Base-by-base conservation (phyloP, 2,888 invertebrate species). In the Cosmorhoe ocellata region DNA sequence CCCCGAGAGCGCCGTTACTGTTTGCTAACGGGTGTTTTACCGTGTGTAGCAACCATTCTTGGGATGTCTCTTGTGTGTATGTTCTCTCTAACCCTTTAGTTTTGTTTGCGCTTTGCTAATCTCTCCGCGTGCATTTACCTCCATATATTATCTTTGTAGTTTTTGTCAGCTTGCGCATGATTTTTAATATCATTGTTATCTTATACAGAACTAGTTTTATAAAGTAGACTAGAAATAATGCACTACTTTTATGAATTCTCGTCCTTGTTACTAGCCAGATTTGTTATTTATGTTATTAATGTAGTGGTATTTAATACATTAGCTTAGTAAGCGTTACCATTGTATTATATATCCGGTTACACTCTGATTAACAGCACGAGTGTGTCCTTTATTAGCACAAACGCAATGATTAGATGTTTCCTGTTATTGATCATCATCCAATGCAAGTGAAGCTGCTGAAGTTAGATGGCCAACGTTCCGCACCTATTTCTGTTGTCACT, bases 11-110 rank as follows among this genome's bases (percentile, higher is more conserved):
- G 43, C 59, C 59, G 66, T 58, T 61, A 63, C 41, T 61, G 70
- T 72, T 70, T 70, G 62, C 63, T 72, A 67, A 68, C 69, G 63
- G 55, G 66, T 65, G 63, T 58, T 61, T 48, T 54, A 53, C 57
- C 50, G 61, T 66, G 67, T 69, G 64, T 54, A 56, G 56, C 58
- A 47, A 66, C 57, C 52, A 51, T 47, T 63, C 63, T 60, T 59
- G 58, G 61, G 55, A 52, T 53, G 44, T 49, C 34, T 45, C 41
- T 56, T 54, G 50, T 54, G 49, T 56, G 48, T 56, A 40, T 59
- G 57, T 55, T 67, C 59, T 67, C 59, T 56, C 54, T 51, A 59
- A 51, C 59, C 56, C 56, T 59, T 59, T 59, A 55, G 57, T 52
- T 63, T 68, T 67, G 59, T 47, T 59, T 67, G 57, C 43, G 60